Evolutionary conservation across 1,140 invertebrate species (phyloP).

Genomic region (Trinorchestia longiramus): DNA sequence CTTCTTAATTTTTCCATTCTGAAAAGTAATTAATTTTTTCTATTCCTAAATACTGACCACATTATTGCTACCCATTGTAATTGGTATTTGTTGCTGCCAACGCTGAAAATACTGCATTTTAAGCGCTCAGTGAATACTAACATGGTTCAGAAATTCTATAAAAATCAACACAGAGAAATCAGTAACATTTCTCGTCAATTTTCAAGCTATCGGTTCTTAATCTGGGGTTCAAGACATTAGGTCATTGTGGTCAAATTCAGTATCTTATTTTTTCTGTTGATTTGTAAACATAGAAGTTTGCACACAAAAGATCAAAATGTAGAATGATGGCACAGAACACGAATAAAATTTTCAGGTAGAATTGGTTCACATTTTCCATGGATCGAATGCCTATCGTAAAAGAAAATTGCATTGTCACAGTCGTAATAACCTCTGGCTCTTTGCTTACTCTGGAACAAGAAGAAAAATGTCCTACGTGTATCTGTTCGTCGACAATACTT

Average conservation of each 20-base stretch:
- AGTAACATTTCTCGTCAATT: no score
- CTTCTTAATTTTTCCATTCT: not conserved
- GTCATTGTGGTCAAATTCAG: not conserved
- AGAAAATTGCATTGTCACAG: not conserved
- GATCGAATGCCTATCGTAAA: not conserved
- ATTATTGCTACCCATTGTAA: not conserved
- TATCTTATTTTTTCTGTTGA: not conserved
- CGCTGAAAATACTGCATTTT: no score
- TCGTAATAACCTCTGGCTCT: not conserved
- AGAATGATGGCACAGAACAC: not conserved
- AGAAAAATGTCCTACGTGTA: not conserved
- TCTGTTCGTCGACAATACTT: not conserved
- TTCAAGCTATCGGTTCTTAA: no score
- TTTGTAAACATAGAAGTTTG: not conserved
- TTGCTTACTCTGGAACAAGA: not conserved
- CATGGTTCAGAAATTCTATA: not conserved
- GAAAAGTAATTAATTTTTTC: not conserved
- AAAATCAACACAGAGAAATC: not conserved
- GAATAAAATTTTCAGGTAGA: not conserved
- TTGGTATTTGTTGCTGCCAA: not conserved
- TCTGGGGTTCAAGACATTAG: no score
- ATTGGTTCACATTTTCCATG: not conserved
- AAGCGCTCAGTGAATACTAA: not conserved
- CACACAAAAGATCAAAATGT: not conserved
- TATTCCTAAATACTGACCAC: not conserved